Evolutionary conservation across 2,113 vertebrate genomes (phyloP).

Genomic region (Atrichornis clamosus): DNA sequence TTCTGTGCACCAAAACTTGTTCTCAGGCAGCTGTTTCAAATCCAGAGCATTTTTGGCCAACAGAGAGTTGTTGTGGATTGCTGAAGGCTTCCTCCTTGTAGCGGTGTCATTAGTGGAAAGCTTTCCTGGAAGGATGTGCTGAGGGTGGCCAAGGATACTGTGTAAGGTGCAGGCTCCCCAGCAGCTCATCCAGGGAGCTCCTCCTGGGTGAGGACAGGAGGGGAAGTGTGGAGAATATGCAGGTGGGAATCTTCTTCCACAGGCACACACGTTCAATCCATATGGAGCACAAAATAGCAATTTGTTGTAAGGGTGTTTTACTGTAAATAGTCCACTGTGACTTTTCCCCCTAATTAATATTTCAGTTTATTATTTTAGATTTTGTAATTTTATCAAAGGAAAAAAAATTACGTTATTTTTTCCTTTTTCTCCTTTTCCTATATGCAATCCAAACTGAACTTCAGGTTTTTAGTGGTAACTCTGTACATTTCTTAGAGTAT

Average conservation of each 20-base stretch:
- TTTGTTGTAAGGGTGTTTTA: slow-evolving; percentile 21
- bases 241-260: neutral
- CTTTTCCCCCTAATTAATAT: slow-evolving; percentile 5
- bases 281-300: neutral
- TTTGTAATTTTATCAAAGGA: slow-evolving; percentile 56
- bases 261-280: neutral
- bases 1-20: neutral
- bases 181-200: neutral
- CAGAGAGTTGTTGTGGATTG: neutral
- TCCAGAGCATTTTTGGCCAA: neutral
- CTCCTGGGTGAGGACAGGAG: neutral
- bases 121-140: neutral
- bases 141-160: neutral
- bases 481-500: slow-evolving; percentile 52
- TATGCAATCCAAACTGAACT: slow-evolving; percentile 60
- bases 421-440: slow-evolving; percentile 21
- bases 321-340: slow-evolving; percentile 64
- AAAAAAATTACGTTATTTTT: neutral
- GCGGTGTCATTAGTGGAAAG: neutral
- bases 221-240: neutral
- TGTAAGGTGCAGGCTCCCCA: neutral
- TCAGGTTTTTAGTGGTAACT: slow-evolving; percentile 56
- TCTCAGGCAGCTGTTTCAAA: neutral
- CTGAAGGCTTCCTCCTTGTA: neutral
- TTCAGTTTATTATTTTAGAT: slow-evolving; percentile 62